Percentiles rank a stretch among this genome's conserved stretches.
Conservation (phyloP, 2,888 invertebrate genomes). For the Andrena camellia region DNA sequence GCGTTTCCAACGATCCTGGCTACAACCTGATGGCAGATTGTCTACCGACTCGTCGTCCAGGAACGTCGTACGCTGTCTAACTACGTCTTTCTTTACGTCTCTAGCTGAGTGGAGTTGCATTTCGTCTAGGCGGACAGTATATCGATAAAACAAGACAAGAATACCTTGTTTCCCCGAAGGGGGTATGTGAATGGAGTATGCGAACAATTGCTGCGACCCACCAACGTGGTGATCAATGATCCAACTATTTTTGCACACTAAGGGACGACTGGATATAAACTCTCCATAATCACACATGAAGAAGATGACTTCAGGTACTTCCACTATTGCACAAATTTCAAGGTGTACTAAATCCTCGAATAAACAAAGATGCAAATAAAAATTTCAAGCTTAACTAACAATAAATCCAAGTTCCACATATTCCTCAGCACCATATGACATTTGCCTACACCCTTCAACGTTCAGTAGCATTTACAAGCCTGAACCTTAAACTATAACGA, state of each 20-base stretch:
- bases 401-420: too few relatives aligned
- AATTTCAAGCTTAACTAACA: too few relatives aligned
- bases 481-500: too few relatives aligned
- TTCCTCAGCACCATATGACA: too few relatives aligned
- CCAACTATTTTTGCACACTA: not conserved
- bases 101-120: slow-evolving; percentile 49
- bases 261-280: not conserved
- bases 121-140: slow-evolving; percentile 63
- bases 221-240: slow-evolving; percentile 14
- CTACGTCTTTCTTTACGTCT: slow-evolving; percentile 78
- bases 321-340: too few relatives aligned
- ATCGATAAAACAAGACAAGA: slow-evolving; percentile 69
- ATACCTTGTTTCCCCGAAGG: slow-evolving; percentile 65
- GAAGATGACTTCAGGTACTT: too few relatives aligned
- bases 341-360: too few relatives aligned
- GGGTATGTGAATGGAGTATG: slow-evolving; percentile 31
- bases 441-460: too few relatives aligned
- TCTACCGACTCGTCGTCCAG: slow-evolving; percentile 74
- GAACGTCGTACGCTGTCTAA: slow-evolving; percentile 80
- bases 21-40: slow-evolving; percentile 69
- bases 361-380: too few relatives aligned
- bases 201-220: slow-evolving; percentile 35
- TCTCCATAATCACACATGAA: too few relatives aligned
- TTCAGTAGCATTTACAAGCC: too few relatives aligned
- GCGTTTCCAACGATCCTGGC: slow-evolving; percentile 63